phyloP scores from a whole-genome alignment of 2,888 invertebrate genomes.

The Villa cingulata region DNA sequence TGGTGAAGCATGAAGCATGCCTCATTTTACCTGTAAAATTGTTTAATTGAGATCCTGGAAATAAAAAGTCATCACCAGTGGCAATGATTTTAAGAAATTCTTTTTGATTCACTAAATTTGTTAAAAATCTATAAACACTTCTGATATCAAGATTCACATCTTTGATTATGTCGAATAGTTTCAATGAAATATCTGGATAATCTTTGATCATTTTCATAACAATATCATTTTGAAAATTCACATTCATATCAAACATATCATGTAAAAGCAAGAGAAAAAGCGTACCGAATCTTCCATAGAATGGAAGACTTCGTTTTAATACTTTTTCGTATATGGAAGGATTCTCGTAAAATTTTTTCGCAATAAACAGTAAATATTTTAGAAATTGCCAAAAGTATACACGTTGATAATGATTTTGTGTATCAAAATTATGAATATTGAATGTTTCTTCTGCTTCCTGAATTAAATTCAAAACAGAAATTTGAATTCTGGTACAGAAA shows the following conservation, averaged over 20 bases:
- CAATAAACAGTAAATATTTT: constrained; percentile 2
- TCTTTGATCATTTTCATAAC: neutral
- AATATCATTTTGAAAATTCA: neutral
- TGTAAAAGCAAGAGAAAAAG: constrained; percentile 7
- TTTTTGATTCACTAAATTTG: neutral
- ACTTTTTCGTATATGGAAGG: neutral
- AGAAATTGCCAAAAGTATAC: constrained; percentile 10
- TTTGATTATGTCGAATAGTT: constrained; percentile 1
- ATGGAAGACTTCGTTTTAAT: neutral
- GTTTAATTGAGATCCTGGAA: too few relatives aligned
- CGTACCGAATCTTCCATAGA: constrained; percentile 7
- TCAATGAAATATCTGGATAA: neutral
- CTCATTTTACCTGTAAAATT: neutral
- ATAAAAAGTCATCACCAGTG: too few relatives aligned
- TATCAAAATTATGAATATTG: neutral
- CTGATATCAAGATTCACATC: neutral
- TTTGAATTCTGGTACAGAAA: neutral
- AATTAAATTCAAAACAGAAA: neutral
- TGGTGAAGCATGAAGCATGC: too few relatives aligned
- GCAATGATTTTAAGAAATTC: neutral
- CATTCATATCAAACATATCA: neutral
- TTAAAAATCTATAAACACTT: constrained; percentile 1
- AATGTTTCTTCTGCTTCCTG: constrained; percentile 3
- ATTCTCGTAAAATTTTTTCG: constrained; percentile 2
- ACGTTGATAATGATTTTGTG: constrained; percentile 2